phyloP scores from a whole-genome alignment of 2,113 vertebrate species.

The Paracyprichromis sp. region DNA sequence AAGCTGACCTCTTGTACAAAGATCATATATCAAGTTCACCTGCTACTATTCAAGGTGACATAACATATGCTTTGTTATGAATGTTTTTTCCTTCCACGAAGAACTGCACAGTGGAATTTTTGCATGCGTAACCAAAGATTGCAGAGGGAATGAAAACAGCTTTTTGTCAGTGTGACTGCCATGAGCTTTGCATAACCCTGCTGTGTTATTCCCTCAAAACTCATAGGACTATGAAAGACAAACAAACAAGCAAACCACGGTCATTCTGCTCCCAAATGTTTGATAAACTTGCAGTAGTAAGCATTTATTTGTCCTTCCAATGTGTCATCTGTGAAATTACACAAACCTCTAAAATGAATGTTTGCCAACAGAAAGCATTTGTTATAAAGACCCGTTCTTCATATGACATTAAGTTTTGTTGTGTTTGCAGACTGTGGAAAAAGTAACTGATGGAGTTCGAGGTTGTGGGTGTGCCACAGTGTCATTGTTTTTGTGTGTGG shows the following conservation, averaged over 20 bases:
- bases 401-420: neutral
- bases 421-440: neutral
- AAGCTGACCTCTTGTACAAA: constrained; percentile 44
- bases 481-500: neutral
- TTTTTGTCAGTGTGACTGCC: neutral
- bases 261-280: neutral
- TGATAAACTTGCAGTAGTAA: neutral
- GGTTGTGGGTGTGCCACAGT: neutral
- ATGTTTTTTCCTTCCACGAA: neutral
- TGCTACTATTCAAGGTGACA: constrained; percentile 12
- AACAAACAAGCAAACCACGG: neutral
- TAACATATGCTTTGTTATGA: constrained; percentile 10
- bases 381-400: neutral
- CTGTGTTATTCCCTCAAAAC: neutral
- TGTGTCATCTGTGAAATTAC: neutral
- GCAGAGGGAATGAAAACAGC: neutral
- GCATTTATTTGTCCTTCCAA: neutral
- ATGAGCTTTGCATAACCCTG: neutral
- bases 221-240: neutral
- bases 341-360: neutral
- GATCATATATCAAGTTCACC: constrained; percentile 42
- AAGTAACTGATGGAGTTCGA: neutral
- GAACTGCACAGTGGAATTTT: neutral
- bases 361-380: neutral
- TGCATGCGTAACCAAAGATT: neutral